Conservation (phyloP, 2,888 invertebrate genomes). For the Euzetes globulus region DNA sequence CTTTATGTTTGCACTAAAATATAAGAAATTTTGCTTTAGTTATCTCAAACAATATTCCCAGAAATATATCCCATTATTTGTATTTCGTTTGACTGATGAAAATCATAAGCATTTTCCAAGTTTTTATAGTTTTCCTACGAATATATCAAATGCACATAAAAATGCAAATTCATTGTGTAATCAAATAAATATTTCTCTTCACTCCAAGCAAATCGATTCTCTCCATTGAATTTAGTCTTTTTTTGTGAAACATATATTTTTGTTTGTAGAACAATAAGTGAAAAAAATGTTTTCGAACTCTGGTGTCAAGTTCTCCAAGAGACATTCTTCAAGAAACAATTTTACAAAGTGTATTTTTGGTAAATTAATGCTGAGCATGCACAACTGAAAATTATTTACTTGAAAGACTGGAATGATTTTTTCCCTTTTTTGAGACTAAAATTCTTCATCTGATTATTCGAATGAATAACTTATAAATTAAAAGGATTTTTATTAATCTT, state of each 20-base stretch:
- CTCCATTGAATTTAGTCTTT: not conserved
- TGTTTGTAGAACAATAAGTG: too few relatives aligned
- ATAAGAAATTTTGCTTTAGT: not conserved
- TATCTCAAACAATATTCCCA: too few relatives aligned
- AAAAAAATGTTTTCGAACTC: too few relatives aligned
- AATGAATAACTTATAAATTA: constrained; percentile 19
- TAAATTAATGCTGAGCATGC: too few relatives aligned
- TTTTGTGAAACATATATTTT: not conserved
- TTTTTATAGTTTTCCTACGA: not conserved
- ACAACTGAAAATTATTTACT: too few relatives aligned
- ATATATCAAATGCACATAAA: constrained; percentile 12
- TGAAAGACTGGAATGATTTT: too few relatives aligned
- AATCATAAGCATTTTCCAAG: not conserved
- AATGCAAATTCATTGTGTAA: constrained; percentile 4
- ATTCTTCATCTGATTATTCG: not conserved
- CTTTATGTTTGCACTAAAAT: not conserved
- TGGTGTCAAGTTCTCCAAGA: too few relatives aligned
- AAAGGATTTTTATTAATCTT: not conserved
- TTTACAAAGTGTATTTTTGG: too few relatives aligned
- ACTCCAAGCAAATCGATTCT: not conserved
- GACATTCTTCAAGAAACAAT: too few relatives aligned
- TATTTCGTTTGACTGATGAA: not conserved
- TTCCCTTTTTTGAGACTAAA: not conserved
- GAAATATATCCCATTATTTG: not conserved
- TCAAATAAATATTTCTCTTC: not conserved